Percentiles rank a stretch among this genome's conserved stretches.
These are phyloP conservation scores for Drosophila aldrichi DNA, from an alignment of 2,888 invertebrate species.

Conservation along the genomic window DNA sequence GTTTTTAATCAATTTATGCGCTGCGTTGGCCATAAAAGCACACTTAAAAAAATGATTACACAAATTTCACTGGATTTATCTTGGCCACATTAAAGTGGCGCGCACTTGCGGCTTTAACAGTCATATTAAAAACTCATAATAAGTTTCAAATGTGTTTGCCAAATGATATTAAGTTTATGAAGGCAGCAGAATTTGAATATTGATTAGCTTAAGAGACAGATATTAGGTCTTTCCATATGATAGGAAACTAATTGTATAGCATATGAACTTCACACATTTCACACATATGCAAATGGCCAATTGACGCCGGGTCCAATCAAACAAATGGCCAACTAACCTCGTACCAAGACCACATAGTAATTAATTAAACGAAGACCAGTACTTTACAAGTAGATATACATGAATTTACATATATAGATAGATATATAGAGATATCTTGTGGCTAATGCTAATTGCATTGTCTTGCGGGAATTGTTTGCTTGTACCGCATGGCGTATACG, in stretches of 20 bases:
- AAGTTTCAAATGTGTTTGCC: not conserved
- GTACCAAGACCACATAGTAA: slow-evolving; percentile 16
- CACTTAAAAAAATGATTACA: slow-evolving; percentile 19
- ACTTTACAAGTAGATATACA: not conserved
- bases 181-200: slow-evolving; percentile 19
- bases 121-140: slow-evolving; percentile 13
- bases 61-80: slow-evolving; percentile 1
- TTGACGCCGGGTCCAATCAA: slow-evolving; percentile 10
- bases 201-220: not conserved
- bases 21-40: not conserved
- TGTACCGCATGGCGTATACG: slow-evolving; percentile 51
- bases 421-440: not conserved
- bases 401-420: not conserved
- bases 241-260: slow-evolving; percentile 8
- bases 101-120: slow-evolving; percentile 7
- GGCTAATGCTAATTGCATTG: slow-evolving; percentile 26
- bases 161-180: slow-evolving; percentile 2
- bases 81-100: not conserved
- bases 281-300: slow-evolving; percentile 57
- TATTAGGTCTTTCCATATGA: not conserved
- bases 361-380: slow-evolving; percentile 23
- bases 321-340: slow-evolving; percentile 19
- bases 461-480: slow-evolving; percentile 12
- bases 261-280: slow-evolving; percentile 63
- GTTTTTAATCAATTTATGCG: slow-evolving; percentile 7